Evolutionary conservation across 2,888 invertebrate species (phyloP).

Genomic region (Koerneria pararmatus): DNA sequence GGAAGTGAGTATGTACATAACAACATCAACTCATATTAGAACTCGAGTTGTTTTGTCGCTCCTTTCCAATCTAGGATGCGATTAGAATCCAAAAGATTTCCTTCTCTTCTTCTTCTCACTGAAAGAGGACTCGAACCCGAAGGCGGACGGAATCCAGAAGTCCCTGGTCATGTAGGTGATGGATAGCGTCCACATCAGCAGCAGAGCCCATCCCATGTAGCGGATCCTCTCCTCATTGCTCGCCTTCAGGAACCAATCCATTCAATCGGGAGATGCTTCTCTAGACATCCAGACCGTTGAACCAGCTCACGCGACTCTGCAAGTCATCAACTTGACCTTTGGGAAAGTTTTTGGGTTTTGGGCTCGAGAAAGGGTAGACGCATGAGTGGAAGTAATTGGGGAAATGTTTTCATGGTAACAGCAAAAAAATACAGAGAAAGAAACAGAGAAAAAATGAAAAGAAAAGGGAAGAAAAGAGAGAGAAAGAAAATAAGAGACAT

Average conservation of each 20-base stretch:
- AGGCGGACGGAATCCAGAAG: constrained; percentile 20
- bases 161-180: constrained; percentile 20
- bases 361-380: neutral
- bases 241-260: constrained; percentile 13
- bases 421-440: too few relatives aligned
- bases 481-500: neutral
- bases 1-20: too few relatives aligned
- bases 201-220: constrained; percentile 18
- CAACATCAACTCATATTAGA: too few relatives aligned
- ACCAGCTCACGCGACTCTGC: too few relatives aligned
- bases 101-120: too few relatives aligned
- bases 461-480: neutral
- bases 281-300: too few relatives aligned
- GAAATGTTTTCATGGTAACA: too few relatives aligned
- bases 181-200: constrained; percentile 13
- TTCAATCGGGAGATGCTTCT: too few relatives aligned
- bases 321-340: constrained; percentile 13
- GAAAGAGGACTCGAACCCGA: constrained; percentile 11
- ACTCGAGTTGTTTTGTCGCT: too few relatives aligned
- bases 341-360: constrained; percentile 1
- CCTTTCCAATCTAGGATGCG: too few relatives aligned
- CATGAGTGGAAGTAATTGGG: neutral
- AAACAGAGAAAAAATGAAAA: neutral
- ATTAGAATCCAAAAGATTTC: too few relatives aligned
- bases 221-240: constrained; percentile 15